phyloP scores from a whole-genome alignment of 2,113 vertebrate species.

The Atrichornis clamosus region DNA sequence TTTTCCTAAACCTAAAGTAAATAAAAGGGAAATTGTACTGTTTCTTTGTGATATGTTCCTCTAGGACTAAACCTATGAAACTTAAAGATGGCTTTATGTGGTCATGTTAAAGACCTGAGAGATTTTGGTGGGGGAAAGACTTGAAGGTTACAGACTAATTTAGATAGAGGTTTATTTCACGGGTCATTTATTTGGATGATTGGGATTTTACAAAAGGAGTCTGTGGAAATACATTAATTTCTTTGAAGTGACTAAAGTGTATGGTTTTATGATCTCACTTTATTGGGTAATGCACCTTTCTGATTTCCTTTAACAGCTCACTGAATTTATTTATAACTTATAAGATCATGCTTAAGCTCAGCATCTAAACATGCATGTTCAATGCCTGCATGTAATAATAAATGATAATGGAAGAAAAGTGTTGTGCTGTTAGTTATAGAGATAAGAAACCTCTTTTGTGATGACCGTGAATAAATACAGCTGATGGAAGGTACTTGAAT shows the following conservation, averaged over 20 bases:
- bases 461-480: not conserved
- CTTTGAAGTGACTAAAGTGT: not conserved
- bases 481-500: not conserved
- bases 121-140: not conserved
- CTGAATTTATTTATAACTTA: not conserved
- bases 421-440: not conserved
- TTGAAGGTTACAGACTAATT: conserved; percentile 29
- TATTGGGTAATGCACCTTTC: not conserved
- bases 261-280: not conserved
- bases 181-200: conserved; percentile 43
- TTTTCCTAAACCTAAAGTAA: not conserved
- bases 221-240: conserved; percentile 5
- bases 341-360: not conserved
- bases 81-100: not conserved
- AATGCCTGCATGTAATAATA: not conserved
- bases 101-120: not conserved
- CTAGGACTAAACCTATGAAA: not conserved
- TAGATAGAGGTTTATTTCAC: conserved; percentile 52
- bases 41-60: not conserved
- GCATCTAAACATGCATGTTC: not conserved
- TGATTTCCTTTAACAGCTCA: not conserved
- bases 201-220: conserved; percentile 10
- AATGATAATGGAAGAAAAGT: not conserved
- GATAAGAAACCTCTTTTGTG: not conserved
- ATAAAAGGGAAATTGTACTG: not conserved